A percentile compares a stretch with the other conserved stretches of the same genome.
These are phyloP conservation scores for Platichthys stellatus DNA, from an alignment of 2,113 vertebrate genomes.

Conservation along the genomic window DNA sequence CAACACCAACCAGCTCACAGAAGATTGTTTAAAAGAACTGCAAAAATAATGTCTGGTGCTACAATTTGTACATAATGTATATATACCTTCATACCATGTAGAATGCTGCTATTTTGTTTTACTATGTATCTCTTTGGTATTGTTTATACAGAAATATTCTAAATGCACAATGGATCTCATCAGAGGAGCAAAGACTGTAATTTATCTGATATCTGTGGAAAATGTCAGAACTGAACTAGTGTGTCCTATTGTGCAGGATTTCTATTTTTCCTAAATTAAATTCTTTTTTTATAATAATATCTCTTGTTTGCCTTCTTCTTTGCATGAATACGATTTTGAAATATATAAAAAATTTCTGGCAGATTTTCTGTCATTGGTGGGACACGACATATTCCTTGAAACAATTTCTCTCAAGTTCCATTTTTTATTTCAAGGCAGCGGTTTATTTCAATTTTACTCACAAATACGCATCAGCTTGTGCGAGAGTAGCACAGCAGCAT, in stretches of 20 bases:
- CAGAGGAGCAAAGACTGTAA: constrained; percentile 57
- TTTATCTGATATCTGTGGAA: constrained; percentile 67
- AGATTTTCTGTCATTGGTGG: background rate
- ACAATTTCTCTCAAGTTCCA: background rate
- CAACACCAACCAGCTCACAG: constrained; percentile 8
- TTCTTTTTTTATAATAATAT: constrained; percentile 57
- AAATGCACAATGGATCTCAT: constrained; percentile 58
- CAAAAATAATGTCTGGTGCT: constrained; percentile 33
- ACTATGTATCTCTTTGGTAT: constrained; percentile 46
- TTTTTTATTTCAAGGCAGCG: background rate
- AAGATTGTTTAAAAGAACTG: constrained; percentile 33
- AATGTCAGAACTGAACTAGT: constrained; percentile 52
- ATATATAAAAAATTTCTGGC: background rate
- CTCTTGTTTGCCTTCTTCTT: constrained; percentile 38
- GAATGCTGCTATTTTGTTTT: constrained; percentile 77
- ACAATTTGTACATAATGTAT: constrained; percentile 71
- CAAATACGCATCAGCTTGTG: constrained; percentile 7
- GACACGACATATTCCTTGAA: background rate
- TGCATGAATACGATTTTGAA: background rate
- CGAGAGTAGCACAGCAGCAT: background rate
- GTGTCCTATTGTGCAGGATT: constrained; percentile 61
- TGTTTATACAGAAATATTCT: constrained; percentile 57
- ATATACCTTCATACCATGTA: constrained; percentile 45
- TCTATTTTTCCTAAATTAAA: constrained; percentile 84
- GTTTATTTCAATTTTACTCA: background rate